Base-by-base conservation (phyloP, 2,888 invertebrate species). In the Phaedon cochleariae region DNA sequence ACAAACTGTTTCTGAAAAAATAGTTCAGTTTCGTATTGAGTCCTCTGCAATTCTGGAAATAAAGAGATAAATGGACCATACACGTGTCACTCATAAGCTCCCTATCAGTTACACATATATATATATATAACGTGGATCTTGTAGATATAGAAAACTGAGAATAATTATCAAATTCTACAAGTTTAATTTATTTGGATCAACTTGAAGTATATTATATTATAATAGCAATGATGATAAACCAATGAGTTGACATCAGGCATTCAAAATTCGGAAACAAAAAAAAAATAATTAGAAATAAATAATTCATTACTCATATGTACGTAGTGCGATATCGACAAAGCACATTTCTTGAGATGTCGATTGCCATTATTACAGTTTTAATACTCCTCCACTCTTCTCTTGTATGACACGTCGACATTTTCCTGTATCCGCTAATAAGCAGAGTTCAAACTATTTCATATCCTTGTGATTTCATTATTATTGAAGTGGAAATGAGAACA, bases 1-100 rank as follows among this genome's bases (percentile, higher is more conserved):
- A 49, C 49, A 49, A 49, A 49, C 49, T 49, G 20, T 49, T 49
- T 22, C 49, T 49, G 21, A 49, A 49, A 34, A 49, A 49, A 49
- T 49, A 3, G 49, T 49, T 49, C 21, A 49, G 31, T 34, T 34
- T 34, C 31, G 31, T 34, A 34, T 34, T 34, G 31, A 10, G 6
- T 26, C 26, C 26, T 18, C 48, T 48, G 18, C 48, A 48, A 48
- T 48, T 48, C 20, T 48, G 48, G 48, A 48, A 48, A 48, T 48
- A 20, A 48, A 48, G 48, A 48, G 48, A 48, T 48, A 48, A 48
- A 17, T 48, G 15, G 15, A 48, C 48, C 48, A 48, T 48, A 48
- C 48, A 48, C 5, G 48, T 48, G 48, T 48, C 17, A 48, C 48
- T 48, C 21, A 18, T 20, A 20, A 48, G 20, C 48, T 48, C 48